phyloP scores from a whole-genome alignment of 2,797 vertebrate genomes.

The Falco rusticolus region DNA sequence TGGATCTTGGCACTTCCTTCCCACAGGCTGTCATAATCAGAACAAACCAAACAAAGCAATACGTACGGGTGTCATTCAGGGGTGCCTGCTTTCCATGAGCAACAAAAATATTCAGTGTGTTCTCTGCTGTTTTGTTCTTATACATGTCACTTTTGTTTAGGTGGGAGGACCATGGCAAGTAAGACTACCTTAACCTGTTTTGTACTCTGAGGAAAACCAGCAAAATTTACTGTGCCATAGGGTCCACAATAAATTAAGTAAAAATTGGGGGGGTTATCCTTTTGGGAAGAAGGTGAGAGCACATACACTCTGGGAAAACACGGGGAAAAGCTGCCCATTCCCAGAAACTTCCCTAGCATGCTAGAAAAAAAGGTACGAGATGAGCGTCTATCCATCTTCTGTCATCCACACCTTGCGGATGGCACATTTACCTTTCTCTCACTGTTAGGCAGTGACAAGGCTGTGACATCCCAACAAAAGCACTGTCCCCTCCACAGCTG shows the following conservation, averaged over 20 bases:
- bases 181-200: not conserved
- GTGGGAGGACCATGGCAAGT: not conserved
- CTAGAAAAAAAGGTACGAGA: not conserved
- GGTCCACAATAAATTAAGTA: not conserved
- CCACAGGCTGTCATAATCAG: not conserved
- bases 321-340: not conserved
- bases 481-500: not conserved
- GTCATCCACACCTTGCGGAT: not conserved
- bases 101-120: not conserved
- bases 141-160: not conserved
- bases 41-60: not conserved
- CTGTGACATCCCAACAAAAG: not conserved
- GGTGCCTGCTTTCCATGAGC: not conserved
- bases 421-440: not conserved
- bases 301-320: fast-evolving
- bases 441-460: not conserved
- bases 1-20: not conserved
- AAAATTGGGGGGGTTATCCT: not conserved
- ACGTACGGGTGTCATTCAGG: fast-evolving
- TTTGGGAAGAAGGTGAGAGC: not conserved
- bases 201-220: not conserved
- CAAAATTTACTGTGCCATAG: not conserved
- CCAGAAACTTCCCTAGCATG: not conserved
- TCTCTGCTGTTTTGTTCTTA: not conserved
- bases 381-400: not conserved